A percentile compares a stretch with the other conserved stretches of the same genome.
phyloP scores from a whole-genome alignment of 92 coral and sea anemone species.

The Palythoa heliodiscus region DNA sequence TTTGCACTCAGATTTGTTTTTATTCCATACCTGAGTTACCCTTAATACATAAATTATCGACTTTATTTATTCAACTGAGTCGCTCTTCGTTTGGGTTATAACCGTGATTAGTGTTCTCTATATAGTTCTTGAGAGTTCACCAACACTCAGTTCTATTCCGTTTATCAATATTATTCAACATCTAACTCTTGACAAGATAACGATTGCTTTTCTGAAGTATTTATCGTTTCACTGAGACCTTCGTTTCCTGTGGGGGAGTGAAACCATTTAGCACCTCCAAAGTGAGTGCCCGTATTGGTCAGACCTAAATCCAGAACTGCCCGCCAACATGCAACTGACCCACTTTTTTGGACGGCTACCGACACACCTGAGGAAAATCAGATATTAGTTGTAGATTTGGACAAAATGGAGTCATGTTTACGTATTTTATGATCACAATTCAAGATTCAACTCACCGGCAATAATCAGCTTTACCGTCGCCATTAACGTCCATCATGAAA shows the following conservation, averaged over 20 bases:
- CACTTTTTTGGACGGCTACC: not conserved
- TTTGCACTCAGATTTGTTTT: too few relatives aligned
- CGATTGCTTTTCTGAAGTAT: too few relatives aligned
- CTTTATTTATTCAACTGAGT: too few relatives aligned
- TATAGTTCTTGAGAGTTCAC: too few relatives aligned
- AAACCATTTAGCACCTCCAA: constrained; percentile 2
- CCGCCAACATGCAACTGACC: constrained; percentile 22
- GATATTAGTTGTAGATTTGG: not conserved
- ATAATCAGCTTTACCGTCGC: constrained; percentile 30
- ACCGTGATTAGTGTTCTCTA: too few relatives aligned
- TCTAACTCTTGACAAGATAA: too few relatives aligned
- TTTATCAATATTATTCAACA: too few relatives aligned
- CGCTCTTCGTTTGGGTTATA: too few relatives aligned
- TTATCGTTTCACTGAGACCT: too few relatives aligned
- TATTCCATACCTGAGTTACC: too few relatives aligned
- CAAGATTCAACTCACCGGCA: constrained; percentile 24
- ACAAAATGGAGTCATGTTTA: not conserved
- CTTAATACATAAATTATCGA: too few relatives aligned
- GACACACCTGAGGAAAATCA: constrained; percentile 17
- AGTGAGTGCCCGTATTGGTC: not conserved
- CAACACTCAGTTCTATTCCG: too few relatives aligned
- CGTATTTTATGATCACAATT: not conserved
- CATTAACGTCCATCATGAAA: constrained; percentile 20
- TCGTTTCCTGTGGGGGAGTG: not conserved
- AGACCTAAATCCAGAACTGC: constrained; percentile 9